phyloP scores from a whole-genome alignment of 1,140 invertebrate species.

The Hycleus phaleratus region DNA sequence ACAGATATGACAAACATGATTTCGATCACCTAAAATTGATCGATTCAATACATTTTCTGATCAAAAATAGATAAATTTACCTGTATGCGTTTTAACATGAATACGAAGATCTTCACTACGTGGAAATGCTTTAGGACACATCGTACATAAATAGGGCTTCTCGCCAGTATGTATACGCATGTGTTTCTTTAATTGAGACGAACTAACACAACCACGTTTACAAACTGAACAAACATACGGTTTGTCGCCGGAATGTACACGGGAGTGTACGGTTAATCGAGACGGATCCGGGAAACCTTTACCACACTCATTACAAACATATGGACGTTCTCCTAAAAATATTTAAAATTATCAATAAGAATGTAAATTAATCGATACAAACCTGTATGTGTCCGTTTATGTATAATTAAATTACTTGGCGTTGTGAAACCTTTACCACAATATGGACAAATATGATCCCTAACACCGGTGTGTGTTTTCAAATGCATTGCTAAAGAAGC shows the following conservation, averaged over 20 bases:
- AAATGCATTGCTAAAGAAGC: constrained; percentile 47
- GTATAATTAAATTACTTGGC: constrained; percentile 40
- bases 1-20: constrained; percentile 32
- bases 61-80: constrained; percentile 10
- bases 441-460: constrained; percentile 61
- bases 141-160: constrained; percentile 33
- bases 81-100: constrained; percentile 36
- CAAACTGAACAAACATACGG: constrained; percentile 55
- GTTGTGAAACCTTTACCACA: constrained; percentile 57
- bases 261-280: constrained; percentile 44
- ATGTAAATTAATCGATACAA: neutral
- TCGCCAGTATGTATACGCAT: constrained; percentile 39
- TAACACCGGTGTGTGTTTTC: constrained; percentile 62
- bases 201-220: constrained; percentile 37
- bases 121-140: constrained; percentile 36
- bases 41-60: neutral
- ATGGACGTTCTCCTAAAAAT: constrained; percentile 42
- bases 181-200: constrained; percentile 42
- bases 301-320: constrained; percentile 40
- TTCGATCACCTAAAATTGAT: constrained; percentile 29
- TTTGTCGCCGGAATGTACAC: constrained; percentile 57
- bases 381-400: constrained; percentile 46
- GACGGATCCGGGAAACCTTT: constrained; percentile 45
- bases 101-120: constrained; percentile 33
- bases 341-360: neutral